Evolutionary conservation across 1,140 invertebrate species (phyloP).

Genomic region (Drosophila elegans): DNA sequence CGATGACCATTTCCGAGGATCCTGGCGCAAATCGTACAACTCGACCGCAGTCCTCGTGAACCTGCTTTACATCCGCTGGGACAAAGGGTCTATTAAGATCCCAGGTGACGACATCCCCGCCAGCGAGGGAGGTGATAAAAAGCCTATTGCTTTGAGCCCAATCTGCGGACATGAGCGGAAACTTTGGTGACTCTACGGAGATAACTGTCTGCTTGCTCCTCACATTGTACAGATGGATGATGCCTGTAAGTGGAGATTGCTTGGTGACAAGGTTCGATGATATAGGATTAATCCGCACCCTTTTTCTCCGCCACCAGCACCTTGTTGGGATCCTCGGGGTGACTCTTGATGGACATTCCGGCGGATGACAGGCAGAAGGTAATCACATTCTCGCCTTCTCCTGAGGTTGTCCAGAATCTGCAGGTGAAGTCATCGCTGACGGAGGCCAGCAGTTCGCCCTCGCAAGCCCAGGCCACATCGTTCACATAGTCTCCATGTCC

Average conservation of each 20-base stretch:
- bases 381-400: slow-evolving; percentile 86
- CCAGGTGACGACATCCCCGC: slow-evolving; percentile 88
- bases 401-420: slow-evolving; percentile 88
- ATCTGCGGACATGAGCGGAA: slow-evolving; percentile 88
- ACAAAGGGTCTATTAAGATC: slow-evolving; percentile 87
- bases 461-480: slow-evolving; percentile 89
- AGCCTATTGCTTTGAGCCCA: slow-evolving; percentile 89
- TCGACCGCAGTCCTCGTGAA: slow-evolving; percentile 87
- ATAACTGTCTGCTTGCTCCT: slow-evolving; percentile 89
- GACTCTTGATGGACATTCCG: slow-evolving; percentile 89
- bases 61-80: slow-evolving; percentile 86
- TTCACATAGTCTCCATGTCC: slow-evolving; percentile 91
- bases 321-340: slow-evolving; percentile 90
- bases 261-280: too few relatives aligned
- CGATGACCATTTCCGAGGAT: slow-evolving; percentile 86
- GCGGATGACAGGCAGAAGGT: slow-evolving; percentile 89
- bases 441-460: slow-evolving; percentile 89
- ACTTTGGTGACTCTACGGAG: slow-evolving; percentile 88
- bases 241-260: slow-evolving; percentile 26
- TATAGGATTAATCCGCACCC: slow-evolving; percentile 77
- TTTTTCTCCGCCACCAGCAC: slow-evolving; percentile 91
- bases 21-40: slow-evolving; percentile 86
- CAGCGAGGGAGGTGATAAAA: slow-evolving; percentile 87
- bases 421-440: slow-evolving; percentile 92
- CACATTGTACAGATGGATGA: slow-evolving; percentile 90